These are phyloP conservation scores for Agapornis roseicollis DNA, from an alignment of 2,113 vertebrate genomes.

Conservation along the genomic window DNA sequence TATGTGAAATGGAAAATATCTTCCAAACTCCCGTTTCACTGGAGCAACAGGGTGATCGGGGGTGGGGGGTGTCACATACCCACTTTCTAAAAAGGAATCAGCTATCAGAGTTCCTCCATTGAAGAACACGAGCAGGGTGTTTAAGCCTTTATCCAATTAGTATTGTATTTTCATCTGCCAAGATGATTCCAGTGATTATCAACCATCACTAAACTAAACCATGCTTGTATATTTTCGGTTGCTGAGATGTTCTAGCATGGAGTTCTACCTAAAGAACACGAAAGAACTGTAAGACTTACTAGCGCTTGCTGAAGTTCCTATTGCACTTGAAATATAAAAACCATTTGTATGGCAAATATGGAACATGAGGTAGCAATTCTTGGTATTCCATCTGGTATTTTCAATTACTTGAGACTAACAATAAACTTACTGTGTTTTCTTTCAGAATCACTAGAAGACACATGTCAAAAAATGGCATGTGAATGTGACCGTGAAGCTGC, in stretches of 20 bases:
- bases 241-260: neutral
- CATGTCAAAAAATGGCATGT: slow-evolving; percentile 86
- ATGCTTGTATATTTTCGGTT: neutral
- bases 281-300: neutral
- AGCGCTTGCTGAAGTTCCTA: neutral
- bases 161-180: neutral
- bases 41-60: neutral
- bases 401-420: neutral
- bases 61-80: neutral
- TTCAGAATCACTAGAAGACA: slow-evolving; percentile 82
- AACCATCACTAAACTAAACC: neutral
- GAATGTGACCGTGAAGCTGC: slow-evolving; percentile 85
- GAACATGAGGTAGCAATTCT: neutral
- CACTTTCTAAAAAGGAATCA: neutral
- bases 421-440: slow-evolving; percentile 38
- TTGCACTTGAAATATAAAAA: neutral
- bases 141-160: neutral
- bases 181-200: neutral
- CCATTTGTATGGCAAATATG: neutral
- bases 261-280: neutral
- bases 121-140: neutral
- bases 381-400: neutral
- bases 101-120: neutral
- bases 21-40: neutral
- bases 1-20: neutral